phyloP scores from a whole-genome alignment of 2,797 vertebrate species.

The Silurus lanzhouensis region DNA sequence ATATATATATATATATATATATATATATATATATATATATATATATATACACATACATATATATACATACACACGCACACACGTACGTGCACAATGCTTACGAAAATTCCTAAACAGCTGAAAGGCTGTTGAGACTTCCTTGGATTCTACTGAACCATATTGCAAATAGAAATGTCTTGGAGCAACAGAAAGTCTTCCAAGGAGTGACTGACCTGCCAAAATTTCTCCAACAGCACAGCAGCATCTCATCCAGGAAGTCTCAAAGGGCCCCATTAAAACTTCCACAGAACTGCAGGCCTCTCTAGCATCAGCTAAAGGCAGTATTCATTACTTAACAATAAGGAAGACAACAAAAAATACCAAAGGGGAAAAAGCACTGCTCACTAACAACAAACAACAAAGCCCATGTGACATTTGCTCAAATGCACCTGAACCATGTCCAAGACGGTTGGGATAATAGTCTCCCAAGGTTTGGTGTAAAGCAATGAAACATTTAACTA shows the following conservation, averaged over 20 bases:
- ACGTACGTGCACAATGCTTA: too few relatives aligned
- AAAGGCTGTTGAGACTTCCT: neutral
- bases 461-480: neutral
- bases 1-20: too few relatives aligned
- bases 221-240: neutral
- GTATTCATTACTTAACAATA: neutral
- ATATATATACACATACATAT: too few relatives aligned
- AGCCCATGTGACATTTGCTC: neutral
- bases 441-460: neutral
- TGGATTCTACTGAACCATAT: slow-evolving; percentile 1
- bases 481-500: neutral
- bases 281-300: neutral
- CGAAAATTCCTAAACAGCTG: neutral
- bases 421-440: neutral
- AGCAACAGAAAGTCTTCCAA: neutral
- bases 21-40: too few relatives aligned
- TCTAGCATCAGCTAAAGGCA: neutral
- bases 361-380: neutral
- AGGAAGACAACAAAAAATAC: neutral
- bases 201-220: neutral
- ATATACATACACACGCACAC: too few relatives aligned
- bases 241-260: neutral
- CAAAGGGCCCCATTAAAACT: neutral
- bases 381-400: neutral
- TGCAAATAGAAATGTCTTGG: slow-evolving; percentile 1